Percentiles rank a stretch among this genome's conserved stretches.
Evolutionary conservation across 2,797 vertebrate species (phyloP).

Genomic region (Rhinophrynus dorsalis): DNA sequence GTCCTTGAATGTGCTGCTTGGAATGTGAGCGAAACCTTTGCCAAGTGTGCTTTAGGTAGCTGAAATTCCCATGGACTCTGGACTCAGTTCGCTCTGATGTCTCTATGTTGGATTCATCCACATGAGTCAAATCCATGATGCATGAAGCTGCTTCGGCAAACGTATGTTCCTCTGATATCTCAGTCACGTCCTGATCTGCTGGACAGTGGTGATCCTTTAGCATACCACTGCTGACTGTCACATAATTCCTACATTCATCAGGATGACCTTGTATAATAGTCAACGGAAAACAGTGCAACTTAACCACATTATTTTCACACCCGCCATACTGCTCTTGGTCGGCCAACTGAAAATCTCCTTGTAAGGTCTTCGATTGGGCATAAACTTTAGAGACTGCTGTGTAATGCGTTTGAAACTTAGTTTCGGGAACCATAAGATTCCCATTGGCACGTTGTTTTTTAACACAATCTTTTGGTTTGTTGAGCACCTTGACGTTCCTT

Average conservation of each 20-base stretch:
- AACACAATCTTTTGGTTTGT: constrained; percentile 33
- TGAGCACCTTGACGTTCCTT: not conserved
- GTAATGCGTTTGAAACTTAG: constrained; percentile 25
- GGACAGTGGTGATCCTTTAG: constrained; percentile 34
- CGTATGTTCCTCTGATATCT: constrained; percentile 66
- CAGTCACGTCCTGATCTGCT: constrained; percentile 57
- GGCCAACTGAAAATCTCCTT: constrained; percentile 23
- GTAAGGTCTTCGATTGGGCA: constrained; percentile 1
- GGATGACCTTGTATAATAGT: constrained; percentile 18
- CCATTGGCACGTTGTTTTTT: constrained; percentile 43
- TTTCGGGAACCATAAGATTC: constrained; percentile 37
- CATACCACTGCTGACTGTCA: not conserved
- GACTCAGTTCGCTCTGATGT: constrained; percentile 2
- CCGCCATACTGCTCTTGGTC: constrained; percentile 18
- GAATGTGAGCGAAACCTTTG: constrained; percentile 77
- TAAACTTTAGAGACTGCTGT: constrained; percentile 4
- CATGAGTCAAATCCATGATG: constrained; percentile 47
- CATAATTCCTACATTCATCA: not conserved
- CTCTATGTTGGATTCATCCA: constrained; percentile 44
- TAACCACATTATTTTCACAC: constrained; percentile 8
- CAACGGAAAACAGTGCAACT: constrained; percentile 51
- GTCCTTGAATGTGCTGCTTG: constrained; percentile 67
- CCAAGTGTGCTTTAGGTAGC: constrained; percentile 80
- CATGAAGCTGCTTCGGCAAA: constrained; percentile 61
- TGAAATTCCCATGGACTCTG: constrained; percentile 60